These are phyloP conservation scores for Hypercompe scribonia DNA, from an alignment of 2,888 invertebrate genomes.

Conservation along the genomic window DNA sequence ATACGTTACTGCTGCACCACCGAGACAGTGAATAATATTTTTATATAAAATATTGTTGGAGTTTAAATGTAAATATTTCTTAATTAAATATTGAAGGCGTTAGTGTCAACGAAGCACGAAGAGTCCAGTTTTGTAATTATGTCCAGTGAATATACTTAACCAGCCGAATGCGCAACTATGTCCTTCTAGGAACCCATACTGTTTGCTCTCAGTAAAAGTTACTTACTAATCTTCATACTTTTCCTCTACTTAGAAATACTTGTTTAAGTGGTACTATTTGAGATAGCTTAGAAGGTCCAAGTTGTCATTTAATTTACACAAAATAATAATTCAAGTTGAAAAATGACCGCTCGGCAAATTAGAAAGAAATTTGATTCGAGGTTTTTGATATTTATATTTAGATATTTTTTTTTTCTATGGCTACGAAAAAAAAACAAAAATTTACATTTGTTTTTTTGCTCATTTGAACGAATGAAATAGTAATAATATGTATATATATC, in stretches of 20 bases:
- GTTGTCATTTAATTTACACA: neutral
- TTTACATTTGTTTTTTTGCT: neutral
- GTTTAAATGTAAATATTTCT: neutral
- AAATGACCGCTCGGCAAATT: neutral
- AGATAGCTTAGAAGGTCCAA: constrained; percentile 4
- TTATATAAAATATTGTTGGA: too few species aligned
- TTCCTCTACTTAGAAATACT: constrained; percentile 47
- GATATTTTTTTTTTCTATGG: neutral
- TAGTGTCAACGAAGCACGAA: constrained; percentile 39
- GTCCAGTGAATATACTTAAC: constrained; percentile 58
- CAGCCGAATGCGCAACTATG: constrained; percentile 54
- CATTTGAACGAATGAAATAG: neutral
- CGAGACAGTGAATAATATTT: too few species aligned
- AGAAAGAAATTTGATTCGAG: neutral
- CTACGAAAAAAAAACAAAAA: neutral
- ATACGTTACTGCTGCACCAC: too few species aligned
- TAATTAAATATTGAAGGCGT: neutral
- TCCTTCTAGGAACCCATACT: constrained; percentile 54
- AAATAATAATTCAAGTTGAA: neutral
- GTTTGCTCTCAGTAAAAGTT: constrained; percentile 47
- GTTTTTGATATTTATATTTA: neutral
- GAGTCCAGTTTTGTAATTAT: constrained; percentile 59
- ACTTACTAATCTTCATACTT: constrained; percentile 50
- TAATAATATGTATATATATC: too few species aligned
- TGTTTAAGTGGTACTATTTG: constrained; percentile 23